These are phyloP conservation scores for Atractosteus spatula DNA, from an alignment of 2,113 vertebrate species.

Conservation along the genomic window DNA sequence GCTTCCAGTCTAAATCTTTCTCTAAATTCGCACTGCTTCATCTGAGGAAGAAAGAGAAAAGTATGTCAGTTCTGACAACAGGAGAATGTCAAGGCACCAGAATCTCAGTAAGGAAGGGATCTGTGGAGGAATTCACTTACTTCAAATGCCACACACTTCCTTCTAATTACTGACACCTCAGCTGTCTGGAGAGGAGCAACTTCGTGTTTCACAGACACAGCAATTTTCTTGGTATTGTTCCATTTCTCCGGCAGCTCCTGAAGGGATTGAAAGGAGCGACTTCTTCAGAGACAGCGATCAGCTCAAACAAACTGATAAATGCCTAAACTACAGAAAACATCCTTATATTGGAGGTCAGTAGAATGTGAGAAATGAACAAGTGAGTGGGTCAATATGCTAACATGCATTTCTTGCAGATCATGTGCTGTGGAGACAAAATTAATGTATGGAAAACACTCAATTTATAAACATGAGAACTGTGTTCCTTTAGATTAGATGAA, in stretches of 20 bases:
- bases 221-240: constrained; percentile 68
- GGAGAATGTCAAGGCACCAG: background rate
- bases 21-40: constrained; percentile 72
- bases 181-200: constrained; percentile 69
- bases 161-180: constrained; percentile 66
- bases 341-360: too few relatives aligned
- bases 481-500: too few relatives aligned
- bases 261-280: background rate
- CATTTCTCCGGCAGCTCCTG: constrained; percentile 75
- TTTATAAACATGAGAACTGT: too few relatives aligned
- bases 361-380: too few relatives aligned
- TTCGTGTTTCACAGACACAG: constrained; percentile 64
- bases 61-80: background rate
- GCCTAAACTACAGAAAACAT: too few relatives aligned
- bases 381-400: too few relatives aligned
- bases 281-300: too few relatives aligned
- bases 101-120: background rate
- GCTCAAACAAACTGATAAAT: too few relatives aligned
- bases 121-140: constrained; percentile 34
- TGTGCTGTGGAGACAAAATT: too few relatives aligned
- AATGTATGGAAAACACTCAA: too few relatives aligned
- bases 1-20: constrained; percentile 61
- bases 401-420: too few relatives aligned
- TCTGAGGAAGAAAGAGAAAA: constrained; percentile 43
- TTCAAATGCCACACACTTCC: constrained; percentile 66